Evolutionary conservation across 2,797 vertebrate species (phyloP), one percentile per base, ranked within the genome.

Genomic region (Lagorchestes hirsutus): DNA sequence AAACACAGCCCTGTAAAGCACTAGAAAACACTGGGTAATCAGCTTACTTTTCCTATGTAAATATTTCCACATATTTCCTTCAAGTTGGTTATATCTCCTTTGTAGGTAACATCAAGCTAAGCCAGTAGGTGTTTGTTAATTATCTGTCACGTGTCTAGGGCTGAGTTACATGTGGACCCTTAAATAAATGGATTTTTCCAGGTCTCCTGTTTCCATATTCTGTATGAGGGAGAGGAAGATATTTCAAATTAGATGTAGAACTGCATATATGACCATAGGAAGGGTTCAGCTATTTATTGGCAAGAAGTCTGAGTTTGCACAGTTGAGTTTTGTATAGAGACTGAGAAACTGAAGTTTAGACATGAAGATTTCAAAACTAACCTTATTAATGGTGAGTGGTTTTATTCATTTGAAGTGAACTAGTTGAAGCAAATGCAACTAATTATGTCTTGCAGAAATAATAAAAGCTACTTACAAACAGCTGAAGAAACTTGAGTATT

Each of bases 401-500:
- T 13, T 96, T 94, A 12, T 58, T 82, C 54, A 93, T 95, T 67
- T 92, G 56, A 94, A 50, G 90, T 74, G 46, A 90, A 40, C 96
- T 58, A 96, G 90, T 31, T n/a, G 96, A 91, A 97, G 12, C 8
- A 50, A 31, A 94, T 74, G 50, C 94, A 96, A 91, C 92, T 67
- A 87, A 87, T 27, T 87, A 56, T 0, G 59, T 96, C 92, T 94
- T 95, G 40, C 54, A 96, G 91, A 92, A 97, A 95, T 58, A 55
- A 93, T 90, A 94, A 87, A 95, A 97, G 62, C 96, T 98, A 99
- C 99, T 99, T 98, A 99, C 99, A 98, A 99, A 99, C 98, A 99
- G 99, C 99, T 99, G 99, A 97, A 99, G 99, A 98, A 99, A 99
- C 99, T 99, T 99, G 98, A 99, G 99, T 98, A 99, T 99, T 98